Evolutionary conservation across 2,113 vertebrate genomes (phyloP), one percentile per base, ranked within the genome.

Genomic region (Chamaea fasciata): DNA sequence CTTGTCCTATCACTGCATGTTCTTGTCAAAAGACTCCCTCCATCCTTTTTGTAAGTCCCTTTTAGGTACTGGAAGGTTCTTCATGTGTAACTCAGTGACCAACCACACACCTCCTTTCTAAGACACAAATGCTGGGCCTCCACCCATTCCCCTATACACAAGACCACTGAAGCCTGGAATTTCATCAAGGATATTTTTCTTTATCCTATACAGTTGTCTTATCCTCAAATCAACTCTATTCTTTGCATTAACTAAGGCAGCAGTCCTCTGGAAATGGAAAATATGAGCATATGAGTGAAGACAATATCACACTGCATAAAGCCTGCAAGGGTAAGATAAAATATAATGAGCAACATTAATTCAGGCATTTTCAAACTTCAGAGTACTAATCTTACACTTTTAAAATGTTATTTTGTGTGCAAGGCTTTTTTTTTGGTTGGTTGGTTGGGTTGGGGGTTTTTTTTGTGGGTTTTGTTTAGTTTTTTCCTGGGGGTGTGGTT

Each of bases 401-500:
- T 10, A 57, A 77, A 78, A 44, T 17, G 3, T 26, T 70, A 13
- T 33, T 78, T 83, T 37, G 35, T 42, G 42, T 16, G 42, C 33
- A 33, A 3, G 18, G 23, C 39, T 15, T 6, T 8, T 7, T 19
- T 11, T 20, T 37, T 24, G 37, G 37, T 39, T 39, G 37, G 37
- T 39, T 39, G 37, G 37, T 39, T 39, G 37, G 37, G 37, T 39
- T 39, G 37, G 37, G 37, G 37, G n/a, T 46, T 16, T 0, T 3
- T 9, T 20, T 28, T 33, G 22, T 37, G 11, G 5, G 6, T 7
- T 27, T 24, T 35, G 17, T 22, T 42, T 17, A n/a, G n/a, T 55
- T 31, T 24, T 46, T n/a, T 15, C 0, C 7, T 13, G 7, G 14
- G 6, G 42, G 33, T 0, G 1, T 47, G n/a, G 17, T 37, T 89